These are phyloP conservation scores for Dione vanillae DNA, from an alignment of 2,888 invertebrate genomes.

Conservation along the genomic window DNA sequence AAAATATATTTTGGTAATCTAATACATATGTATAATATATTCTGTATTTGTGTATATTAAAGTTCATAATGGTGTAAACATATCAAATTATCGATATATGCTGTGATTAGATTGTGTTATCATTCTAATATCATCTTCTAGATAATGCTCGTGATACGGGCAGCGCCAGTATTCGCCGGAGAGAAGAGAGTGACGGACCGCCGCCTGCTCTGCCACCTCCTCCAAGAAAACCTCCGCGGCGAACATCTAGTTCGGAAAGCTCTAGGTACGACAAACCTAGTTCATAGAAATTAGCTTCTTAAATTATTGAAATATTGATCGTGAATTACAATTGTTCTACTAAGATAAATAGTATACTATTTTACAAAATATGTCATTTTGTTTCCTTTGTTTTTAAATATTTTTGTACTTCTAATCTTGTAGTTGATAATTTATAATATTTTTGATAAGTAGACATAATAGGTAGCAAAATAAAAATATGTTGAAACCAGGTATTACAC, in stretches of 20 bases:
- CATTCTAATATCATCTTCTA: slow-evolving; percentile 45
- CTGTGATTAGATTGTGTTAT: slow-evolving; percentile 29
- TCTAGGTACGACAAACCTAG: slow-evolving; percentile 57
- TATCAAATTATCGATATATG: neutral
- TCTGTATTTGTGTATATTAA: neutral
- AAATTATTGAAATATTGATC: neutral
- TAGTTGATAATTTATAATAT: slow-evolving; percentile 15
- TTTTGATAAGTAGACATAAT: slow-evolving; percentile 27
- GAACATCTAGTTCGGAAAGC: slow-evolving; percentile 61
- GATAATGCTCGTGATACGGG: slow-evolving; percentile 71
- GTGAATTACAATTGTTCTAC: too few relatives aligned
- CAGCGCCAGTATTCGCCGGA: slow-evolving; percentile 65
- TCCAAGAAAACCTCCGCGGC: slow-evolving; percentile 70
- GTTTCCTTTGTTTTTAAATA: neutral
- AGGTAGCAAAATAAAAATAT: neutral
- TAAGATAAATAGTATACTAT: too few relatives aligned
- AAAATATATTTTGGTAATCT: too few relatives aligned
- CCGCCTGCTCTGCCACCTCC: slow-evolving; percentile 78
- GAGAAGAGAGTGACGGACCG: slow-evolving; percentile 71
- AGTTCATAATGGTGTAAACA: neutral
- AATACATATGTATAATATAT: neutral
- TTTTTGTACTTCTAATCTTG: slow-evolving; percentile 4
- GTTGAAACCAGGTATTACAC: neutral
- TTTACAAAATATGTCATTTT: neutral
- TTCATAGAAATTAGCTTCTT: too few relatives aligned